Percentiles rank a stretch among this genome's conserved stretches.
These are phyloP conservation scores for Chrysomela aeneicollis DNA, from an alignment of 2,888 invertebrate species.

Conservation along the genomic window DNA sequence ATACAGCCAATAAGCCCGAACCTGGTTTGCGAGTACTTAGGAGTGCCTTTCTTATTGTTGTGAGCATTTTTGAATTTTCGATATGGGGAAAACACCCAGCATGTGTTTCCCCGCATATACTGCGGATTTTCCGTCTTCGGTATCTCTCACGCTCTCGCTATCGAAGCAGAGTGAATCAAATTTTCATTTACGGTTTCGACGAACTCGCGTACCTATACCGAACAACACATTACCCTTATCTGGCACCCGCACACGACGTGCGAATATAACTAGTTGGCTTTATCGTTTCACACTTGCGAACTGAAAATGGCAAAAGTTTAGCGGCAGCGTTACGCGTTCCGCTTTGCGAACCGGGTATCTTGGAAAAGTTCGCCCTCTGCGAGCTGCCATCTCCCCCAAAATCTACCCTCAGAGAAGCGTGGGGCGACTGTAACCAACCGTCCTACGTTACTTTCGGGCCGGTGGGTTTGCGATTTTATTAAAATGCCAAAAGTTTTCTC, in stretches of 20 bases:
- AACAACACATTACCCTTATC: conserved; percentile 24
- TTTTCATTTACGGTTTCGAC: conserved; percentile 6
- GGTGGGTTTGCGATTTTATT: conserved; percentile 46
- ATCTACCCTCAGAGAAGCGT: conserved; percentile 25
- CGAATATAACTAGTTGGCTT: conserved; percentile 55
- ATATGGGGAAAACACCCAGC: no score
- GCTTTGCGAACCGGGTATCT: conserved; percentile 30
- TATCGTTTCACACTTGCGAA: conserved; percentile 59
- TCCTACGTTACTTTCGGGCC: conserved; percentile 38
- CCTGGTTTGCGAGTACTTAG: no score
- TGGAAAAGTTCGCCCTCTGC: conserved; percentile 37
- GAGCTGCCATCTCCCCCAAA: conserved; percentile 26
- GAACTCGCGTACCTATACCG: conserved; percentile 14
- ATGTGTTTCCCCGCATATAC: no score
- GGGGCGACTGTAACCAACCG: conserved; percentile 30
- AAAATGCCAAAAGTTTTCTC: conserved; percentile 39
- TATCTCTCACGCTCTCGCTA: background rate
- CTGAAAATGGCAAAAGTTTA: conserved; percentile 59
- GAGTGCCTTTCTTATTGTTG: no score
- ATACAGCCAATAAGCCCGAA: no score
- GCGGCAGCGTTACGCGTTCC: conserved; percentile 33
- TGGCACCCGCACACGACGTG: conserved; percentile 19
- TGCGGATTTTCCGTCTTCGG: no score
- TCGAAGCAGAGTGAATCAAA: background rate
- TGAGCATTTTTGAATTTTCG: no score